Percentiles rank a stretch among this genome's conserved stretches.
Evolutionary conservation across 2,113 vertebrate species (phyloP).

Genomic region (Enhydra lutris): DNA sequence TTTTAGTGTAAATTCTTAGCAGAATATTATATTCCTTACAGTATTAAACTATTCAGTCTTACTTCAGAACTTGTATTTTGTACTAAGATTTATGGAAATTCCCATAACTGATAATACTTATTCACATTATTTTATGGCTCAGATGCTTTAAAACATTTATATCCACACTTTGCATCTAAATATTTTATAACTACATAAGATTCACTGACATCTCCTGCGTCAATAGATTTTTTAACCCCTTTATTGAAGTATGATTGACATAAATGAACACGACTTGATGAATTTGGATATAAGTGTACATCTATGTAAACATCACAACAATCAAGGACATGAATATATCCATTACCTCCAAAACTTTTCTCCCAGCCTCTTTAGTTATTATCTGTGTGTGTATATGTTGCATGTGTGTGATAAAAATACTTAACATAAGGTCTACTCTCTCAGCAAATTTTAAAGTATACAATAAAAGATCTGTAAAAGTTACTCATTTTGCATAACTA

Average conservation of each 20-base stretch:
- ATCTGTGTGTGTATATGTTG: neutral
- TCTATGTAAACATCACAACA: neutral
- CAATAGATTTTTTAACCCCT: neutral
- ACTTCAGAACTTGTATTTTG: neutral
- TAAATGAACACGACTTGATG: neutral
- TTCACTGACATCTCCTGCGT: neutral
- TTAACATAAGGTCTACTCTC: neutral
- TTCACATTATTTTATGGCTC: neutral
- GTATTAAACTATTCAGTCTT: neutral
- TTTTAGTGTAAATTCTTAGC: constrained; percentile 46
- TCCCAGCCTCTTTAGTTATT: neutral
- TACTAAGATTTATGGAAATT: neutral
- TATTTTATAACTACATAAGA: neutral
- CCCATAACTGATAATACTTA: neutral
- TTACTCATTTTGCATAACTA: neutral
- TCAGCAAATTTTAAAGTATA: neutral
- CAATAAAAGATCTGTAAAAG: neutral
- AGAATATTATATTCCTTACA: neutral
- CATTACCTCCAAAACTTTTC: neutral
- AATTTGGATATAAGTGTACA: neutral
- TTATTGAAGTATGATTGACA: neutral
- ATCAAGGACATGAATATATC: neutral
- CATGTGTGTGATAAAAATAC: neutral
- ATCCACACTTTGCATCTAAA: neutral
- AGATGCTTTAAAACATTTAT: neutral